Evolutionary conservation across 2,113 vertebrate species (phyloP).

Genomic region (Chloroceryle aenea): DNA sequence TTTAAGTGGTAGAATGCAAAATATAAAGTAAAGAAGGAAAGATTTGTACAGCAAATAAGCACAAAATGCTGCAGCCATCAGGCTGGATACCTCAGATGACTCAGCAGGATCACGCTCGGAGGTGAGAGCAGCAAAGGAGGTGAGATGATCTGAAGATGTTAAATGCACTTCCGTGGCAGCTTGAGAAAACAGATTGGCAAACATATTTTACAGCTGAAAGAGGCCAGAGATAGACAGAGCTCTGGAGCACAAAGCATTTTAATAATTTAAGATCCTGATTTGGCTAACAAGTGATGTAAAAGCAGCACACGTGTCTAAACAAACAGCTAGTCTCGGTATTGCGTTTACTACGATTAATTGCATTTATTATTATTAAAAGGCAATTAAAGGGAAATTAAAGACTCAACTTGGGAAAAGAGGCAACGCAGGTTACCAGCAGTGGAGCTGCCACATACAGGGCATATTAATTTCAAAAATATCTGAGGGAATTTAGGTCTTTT

Average conservation of each 20-base stretch:
- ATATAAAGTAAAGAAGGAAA: background rate
- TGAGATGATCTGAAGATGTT: background rate
- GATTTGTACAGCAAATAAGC: background rate
- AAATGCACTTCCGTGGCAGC: background rate
- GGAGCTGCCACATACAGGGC: background rate
- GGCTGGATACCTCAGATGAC: background rate
- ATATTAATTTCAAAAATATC: background rate
- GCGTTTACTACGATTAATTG: no score
- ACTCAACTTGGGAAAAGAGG: background rate
- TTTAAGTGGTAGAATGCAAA: background rate
- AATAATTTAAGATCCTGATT: background rate
- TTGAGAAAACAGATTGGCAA: background rate
- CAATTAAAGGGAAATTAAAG: background rate
- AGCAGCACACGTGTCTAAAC: rapidly evolving
- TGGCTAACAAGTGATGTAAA: background rate
- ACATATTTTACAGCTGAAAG: background rate
- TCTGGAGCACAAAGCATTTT: background rate
- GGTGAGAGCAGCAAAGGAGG: background rate
- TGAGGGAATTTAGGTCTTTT: background rate
- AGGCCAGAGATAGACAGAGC: background rate
- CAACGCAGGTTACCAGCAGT: background rate
- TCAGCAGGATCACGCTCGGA: background rate
- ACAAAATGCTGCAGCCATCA: background rate
- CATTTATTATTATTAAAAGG: background rate
- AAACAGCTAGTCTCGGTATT: background rate